These are phyloP conservation scores for Tuta absoluta DNA, from an alignment of 2,888 invertebrate genomes.

Conservation along the genomic window DNA sequence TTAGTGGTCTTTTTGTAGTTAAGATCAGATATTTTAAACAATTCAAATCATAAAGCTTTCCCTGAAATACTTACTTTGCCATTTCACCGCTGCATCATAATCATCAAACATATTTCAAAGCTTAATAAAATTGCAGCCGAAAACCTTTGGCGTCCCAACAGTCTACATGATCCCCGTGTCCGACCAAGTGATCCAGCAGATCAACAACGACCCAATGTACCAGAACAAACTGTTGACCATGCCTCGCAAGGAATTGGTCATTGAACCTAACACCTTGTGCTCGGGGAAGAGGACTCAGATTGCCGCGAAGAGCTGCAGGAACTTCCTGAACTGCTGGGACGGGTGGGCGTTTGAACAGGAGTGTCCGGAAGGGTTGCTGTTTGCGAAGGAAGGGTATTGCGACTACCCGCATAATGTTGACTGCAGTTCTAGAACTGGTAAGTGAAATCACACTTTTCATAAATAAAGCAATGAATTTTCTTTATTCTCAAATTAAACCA, in stretches of 20 bases:
- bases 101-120: neutral
- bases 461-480: neutral
- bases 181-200: constrained; percentile 63
- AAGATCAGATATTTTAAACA: too few relatives aligned
- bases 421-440: constrained; percentile 78
- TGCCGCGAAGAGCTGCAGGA: constrained; percentile 81
- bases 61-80: too few relatives aligned
- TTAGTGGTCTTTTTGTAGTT: too few relatives aligned
- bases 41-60: too few relatives aligned
- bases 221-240: constrained; percentile 60
- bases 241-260: constrained; percentile 54
- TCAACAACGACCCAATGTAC: constrained; percentile 60
- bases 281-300: constrained; percentile 82
- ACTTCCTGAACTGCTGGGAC: constrained; percentile 87
- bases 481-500: too few relatives aligned
- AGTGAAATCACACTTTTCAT: constrained; percentile 34
- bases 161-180: constrained; percentile 71
- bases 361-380: constrained; percentile 83
- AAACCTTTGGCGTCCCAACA: constrained; percentile 50
- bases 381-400: constrained; percentile 82
- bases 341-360: constrained; percentile 84
- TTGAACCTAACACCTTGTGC: constrained; percentile 65
- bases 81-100: too few relatives aligned
- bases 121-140: constrained; percentile 42
- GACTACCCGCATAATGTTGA: constrained; percentile 84